Percentiles rank a stretch among this genome's conserved stretches.
phyloP scores from a whole-genome alignment of 2,113 vertebrate genomes.

The Grantiella picta region DNA sequence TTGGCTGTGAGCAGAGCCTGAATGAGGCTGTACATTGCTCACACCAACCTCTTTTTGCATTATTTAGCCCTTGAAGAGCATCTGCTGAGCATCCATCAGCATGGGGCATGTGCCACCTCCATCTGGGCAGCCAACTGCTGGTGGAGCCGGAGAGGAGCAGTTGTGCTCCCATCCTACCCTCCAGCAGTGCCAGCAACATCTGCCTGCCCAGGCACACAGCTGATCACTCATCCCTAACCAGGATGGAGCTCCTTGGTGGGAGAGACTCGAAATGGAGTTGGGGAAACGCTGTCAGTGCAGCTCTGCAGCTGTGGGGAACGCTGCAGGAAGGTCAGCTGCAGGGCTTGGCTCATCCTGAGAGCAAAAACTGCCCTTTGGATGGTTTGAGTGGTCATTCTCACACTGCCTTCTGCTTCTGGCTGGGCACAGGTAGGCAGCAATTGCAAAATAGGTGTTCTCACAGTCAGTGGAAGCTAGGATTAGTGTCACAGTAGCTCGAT shows the following conservation, averaged over 20 bases:
- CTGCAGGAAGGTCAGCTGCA: fast-evolving
- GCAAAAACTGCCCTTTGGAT: background rate
- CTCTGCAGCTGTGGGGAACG: background rate
- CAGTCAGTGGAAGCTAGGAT: background rate
- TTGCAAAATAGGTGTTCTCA: background rate
- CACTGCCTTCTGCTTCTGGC: background rate
- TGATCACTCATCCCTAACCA: constrained; percentile 53
- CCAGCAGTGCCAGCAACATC: constrained; percentile 43
- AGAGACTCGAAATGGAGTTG: background rate
- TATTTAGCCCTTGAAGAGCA: constrained; percentile 67
- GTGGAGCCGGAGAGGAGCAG: constrained; percentile 14
- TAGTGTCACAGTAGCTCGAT: background rate
- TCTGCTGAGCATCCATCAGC: constrained; percentile 64
- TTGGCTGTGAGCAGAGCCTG: constrained; percentile 32
- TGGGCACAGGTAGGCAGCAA: background rate
- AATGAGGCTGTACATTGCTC: constrained; percentile 34
- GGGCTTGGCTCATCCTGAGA: background rate
- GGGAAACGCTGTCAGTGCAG: background rate
- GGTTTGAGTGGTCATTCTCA: background rate
- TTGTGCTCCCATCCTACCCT: constrained; percentile 12
- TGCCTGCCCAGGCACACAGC: constrained; percentile 22
- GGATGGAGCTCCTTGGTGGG: background rate
- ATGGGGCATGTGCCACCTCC: constrained; percentile 48
- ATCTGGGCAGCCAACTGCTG: constrained; percentile 58
- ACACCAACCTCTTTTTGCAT: constrained; percentile 54